Percentiles rank a stretch among this genome's conserved stretches.
phyloP scores from a whole-genome alignment of 2,888 invertebrate genomes.

The Deroplatys truncata region DNA sequence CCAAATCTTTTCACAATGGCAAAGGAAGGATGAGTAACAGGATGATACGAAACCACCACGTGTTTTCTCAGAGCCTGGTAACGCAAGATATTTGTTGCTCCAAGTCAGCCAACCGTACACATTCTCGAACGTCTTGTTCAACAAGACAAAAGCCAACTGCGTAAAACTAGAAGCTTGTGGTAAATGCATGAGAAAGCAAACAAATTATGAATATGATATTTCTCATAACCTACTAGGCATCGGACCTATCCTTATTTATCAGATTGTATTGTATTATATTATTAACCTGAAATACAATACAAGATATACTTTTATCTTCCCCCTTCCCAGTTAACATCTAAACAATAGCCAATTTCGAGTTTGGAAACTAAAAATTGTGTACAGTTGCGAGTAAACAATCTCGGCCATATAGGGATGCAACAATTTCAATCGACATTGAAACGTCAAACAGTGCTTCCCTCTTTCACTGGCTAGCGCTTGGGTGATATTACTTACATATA shows the following conservation, averaged over 20 bases:
- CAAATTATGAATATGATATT: background rate
- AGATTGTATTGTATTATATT: too few relatives aligned
- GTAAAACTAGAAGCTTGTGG: background rate
- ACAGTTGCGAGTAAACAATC: too few relatives aligned
- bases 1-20: background rate
- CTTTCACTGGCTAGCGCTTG: too few relatives aligned
- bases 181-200: background rate
- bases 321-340: too few relatives aligned
- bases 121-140: background rate
- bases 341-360: too few relatives aligned
- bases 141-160: background rate
- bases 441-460: too few relatives aligned
- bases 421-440: too few relatives aligned
- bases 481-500: too few relatives aligned
- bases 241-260: background rate
- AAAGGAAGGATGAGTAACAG: background rate
- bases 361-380: too few relatives aligned
- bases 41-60: background rate
- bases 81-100: background rate
- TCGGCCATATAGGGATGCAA: too few relatives aligned
- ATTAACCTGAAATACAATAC: too few relatives aligned
- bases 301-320: too few relatives aligned
- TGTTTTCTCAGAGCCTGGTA: background rate
- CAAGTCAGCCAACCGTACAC: background rate
- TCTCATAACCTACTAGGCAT: background rate